These are phyloP conservation scores for Diglossa brunneiventris DNA, from an alignment of 2,113 vertebrate species.

Conservation along the genomic window DNA sequence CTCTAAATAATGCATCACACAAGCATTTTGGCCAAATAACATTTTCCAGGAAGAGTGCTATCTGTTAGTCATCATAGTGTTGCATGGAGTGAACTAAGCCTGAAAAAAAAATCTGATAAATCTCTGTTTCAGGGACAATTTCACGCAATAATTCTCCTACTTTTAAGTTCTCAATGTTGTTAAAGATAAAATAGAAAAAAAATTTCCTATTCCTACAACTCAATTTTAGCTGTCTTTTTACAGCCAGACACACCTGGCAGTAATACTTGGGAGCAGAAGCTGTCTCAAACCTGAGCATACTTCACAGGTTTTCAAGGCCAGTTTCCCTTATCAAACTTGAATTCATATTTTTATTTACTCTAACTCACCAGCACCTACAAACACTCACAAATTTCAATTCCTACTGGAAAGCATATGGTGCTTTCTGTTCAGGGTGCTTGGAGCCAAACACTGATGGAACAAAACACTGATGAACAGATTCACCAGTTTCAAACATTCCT, in stretches of 20 bases:
- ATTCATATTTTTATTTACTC: background rate
- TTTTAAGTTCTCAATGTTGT: background rate
- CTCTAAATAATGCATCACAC: background rate
- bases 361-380: background rate
- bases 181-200: background rate
- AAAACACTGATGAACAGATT: background rate
- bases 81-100: background rate
- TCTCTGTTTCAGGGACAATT: background rate
- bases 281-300: background rate
- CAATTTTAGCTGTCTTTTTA: background rate
- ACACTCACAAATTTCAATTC: background rate
- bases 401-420: background rate
- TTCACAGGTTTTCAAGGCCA: background rate
- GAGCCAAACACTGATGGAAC: background rate
- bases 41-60: background rate
- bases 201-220: background rate
- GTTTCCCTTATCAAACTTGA: background rate
- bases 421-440: background rate
- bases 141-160: background rate
- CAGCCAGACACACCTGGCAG: background rate
- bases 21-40: background rate
- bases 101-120: background rate
- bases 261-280: background rate
- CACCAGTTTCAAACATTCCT: background rate
- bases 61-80: background rate